Conservation (phyloP, 64 coral and sea anemone species). For the Catalaphyllia jardinei region DNA sequence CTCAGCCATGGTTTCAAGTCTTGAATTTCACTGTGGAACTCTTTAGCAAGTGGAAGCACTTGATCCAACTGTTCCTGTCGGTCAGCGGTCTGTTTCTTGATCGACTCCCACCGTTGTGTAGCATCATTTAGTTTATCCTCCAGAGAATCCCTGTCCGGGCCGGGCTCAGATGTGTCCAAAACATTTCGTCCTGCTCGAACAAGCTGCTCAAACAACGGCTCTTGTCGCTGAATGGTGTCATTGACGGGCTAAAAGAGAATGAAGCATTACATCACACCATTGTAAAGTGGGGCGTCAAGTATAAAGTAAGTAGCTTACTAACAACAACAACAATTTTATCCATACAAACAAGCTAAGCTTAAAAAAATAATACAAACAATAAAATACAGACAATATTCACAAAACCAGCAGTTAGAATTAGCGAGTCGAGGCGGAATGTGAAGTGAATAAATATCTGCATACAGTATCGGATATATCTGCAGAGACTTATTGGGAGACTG, state of each 20-base stretch:
- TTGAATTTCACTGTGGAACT: slow-evolving; percentile 72
- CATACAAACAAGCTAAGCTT: no score
- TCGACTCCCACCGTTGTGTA: slow-evolving; percentile 75
- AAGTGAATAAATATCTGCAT: no score
- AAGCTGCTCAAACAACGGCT: slow-evolving; percentile 89
- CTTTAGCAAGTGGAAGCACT: slow-evolving; percentile 88
- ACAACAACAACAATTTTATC: no score
- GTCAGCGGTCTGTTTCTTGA: slow-evolving; percentile 77
- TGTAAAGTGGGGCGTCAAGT: not conserved
- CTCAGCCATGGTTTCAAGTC: slow-evolving; percentile 85
- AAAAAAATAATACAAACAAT: no score
- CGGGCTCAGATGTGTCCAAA: slow-evolving; percentile 90
- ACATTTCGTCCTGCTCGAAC: slow-evolving; percentile 68
- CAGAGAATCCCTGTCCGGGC: slow-evolving; percentile 80
- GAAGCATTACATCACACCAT: not conserved
- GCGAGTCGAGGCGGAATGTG: no score
- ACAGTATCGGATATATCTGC: no score
- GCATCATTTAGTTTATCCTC: slow-evolving; percentile 93
- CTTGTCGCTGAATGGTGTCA: slow-evolving; percentile 82
- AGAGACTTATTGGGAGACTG: no score
- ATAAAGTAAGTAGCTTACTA: no score
- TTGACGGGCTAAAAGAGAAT: slow-evolving; percentile 65
- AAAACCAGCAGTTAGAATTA: no score
- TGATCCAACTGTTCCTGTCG: slow-evolving; percentile 82
- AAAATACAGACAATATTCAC: no score